Evolutionary conservation across 2,797 vertebrate species (phyloP).

Genomic region (Erethizon dorsatum): DNA sequence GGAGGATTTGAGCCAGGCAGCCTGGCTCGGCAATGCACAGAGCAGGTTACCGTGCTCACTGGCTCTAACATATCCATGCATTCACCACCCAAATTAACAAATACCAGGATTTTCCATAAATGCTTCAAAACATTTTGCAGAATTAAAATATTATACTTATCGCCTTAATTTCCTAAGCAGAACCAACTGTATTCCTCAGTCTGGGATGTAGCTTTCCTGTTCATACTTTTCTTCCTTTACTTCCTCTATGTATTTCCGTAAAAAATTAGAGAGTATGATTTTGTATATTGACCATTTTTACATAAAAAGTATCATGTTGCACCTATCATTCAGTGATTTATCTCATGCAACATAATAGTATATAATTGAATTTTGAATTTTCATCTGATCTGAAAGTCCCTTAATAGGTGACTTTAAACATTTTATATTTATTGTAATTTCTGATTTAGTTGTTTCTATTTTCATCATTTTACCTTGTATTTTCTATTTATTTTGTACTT

Average conservation of each 20-base stretch:
- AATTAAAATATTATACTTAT: not conserved
- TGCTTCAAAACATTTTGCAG: not conserved
- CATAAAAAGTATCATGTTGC: not conserved
- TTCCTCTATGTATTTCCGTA: not conserved
- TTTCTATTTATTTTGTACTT: not conserved
- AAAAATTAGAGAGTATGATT: not conserved
- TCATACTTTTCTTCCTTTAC: not conserved
- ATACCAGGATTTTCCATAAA: not conserved
- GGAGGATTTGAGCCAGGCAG: not conserved
- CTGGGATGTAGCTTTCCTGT: not conserved
- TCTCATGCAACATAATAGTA: not conserved
- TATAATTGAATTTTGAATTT: constrained; percentile 24
- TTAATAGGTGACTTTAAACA: not conserved
- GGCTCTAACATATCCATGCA: not conserved
- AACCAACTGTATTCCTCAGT: not conserved
- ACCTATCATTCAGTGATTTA: not conserved
- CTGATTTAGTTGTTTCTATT: not conserved
- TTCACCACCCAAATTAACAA: not conserved
- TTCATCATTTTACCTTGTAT: not conserved
- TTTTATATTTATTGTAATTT: constrained; percentile 1
- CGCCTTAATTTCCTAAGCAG: not conserved
- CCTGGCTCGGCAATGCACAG: not conserved
- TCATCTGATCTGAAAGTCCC: not conserved
- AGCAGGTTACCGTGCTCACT: not conserved
- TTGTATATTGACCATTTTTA: not conserved